Evolutionary conservation across 2,888 invertebrate genomes (phyloP).

Genomic region (Cenopis cana): DNA sequence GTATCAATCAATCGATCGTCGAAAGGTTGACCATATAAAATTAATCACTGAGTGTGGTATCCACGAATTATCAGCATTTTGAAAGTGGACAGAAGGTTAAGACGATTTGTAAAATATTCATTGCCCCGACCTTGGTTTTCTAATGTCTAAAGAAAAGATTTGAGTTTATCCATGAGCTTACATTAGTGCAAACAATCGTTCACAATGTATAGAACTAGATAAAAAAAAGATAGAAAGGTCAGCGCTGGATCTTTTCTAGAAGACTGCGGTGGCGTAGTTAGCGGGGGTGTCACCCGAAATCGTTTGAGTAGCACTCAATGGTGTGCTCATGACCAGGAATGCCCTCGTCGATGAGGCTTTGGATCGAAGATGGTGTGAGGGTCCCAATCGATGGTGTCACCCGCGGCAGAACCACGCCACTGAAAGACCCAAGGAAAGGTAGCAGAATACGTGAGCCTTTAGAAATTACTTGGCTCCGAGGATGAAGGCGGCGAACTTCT

Average conservation of each 20-base stretch:
- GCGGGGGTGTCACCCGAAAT: too few relatives aligned
- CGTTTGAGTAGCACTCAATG: too few relatives aligned
- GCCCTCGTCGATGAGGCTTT: too few relatives aligned
- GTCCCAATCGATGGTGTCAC: too few relatives aligned
- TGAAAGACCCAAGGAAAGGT: not conserved
- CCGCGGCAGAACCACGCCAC: too few relatives aligned
- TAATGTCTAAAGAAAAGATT: not conserved
- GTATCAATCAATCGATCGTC: not conserved
- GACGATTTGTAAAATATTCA: not conserved
- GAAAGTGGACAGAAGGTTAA: constrained; percentile 2
- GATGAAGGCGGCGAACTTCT: constrained; percentile 64
- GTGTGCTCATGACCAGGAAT: too few relatives aligned
- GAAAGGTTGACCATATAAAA: not conserved
- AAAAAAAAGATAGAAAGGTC: not conserved
- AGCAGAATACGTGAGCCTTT: not conserved
- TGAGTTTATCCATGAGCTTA: not conserved
- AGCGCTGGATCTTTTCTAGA: not conserved
- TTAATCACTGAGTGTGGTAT: not conserved
- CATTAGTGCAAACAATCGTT: not conserved
- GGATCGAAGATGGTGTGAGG: too few relatives aligned
- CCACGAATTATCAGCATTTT: not conserved
- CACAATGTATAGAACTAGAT: not conserved
- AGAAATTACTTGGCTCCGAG: constrained; percentile 54
- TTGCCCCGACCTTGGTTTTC: not conserved
- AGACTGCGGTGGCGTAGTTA: not conserved